Evolutionary conservation across 2,797 vertebrate species (phyloP), one percentile per base, ranked within the genome.

Genomic region (Darevskia mixta): DNA sequence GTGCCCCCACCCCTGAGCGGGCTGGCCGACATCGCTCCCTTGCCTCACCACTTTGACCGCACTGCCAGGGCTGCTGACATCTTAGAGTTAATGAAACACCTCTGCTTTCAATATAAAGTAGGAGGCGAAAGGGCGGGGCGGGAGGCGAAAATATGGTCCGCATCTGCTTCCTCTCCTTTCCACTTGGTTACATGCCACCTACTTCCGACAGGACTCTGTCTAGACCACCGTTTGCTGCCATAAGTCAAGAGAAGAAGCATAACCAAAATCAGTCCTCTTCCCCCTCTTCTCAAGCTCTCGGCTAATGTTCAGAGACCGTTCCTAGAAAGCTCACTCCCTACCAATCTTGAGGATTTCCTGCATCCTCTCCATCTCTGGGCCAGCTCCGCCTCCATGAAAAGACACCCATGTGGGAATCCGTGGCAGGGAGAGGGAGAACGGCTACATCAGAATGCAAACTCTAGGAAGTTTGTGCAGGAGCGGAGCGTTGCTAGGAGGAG

Each of bases 1-100:
- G 23, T 55, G 55, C 9, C 58, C 1, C 55, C 18, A 35, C 45
- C 41, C 41, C 43, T 23, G 15, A 23, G 17, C 64, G 9, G 10
- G 32, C 41, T 25, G 58, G 45, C 38, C 15, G 23, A 66, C 69
- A 29, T 20, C n/a, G 69, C 86, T 64, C 69, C 32, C 76, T 25
- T 32, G 64, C 27, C 32, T 38, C 38, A 5, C 6, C 23, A 55
- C 79, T 38, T 69, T 27, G 45, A 20, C 73, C 13, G 8, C 58
- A 10, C n/a, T 8, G 25, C 76, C 35, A 67, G 43, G 43, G 64
- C 91, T 94, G 91, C 90, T 93, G 91, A 93, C 87, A 69, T 76
- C 94, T 90, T 7, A 2, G 32, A 38, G 83, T 84, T 92, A 86
- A 91, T 83, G 89, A 90, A 95, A 95, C 93, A 95, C 93, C 93